Base-by-base conservation (phyloP, 2,113 vertebrate species). In the Epinephelus fuscoguttatus region DNA sequence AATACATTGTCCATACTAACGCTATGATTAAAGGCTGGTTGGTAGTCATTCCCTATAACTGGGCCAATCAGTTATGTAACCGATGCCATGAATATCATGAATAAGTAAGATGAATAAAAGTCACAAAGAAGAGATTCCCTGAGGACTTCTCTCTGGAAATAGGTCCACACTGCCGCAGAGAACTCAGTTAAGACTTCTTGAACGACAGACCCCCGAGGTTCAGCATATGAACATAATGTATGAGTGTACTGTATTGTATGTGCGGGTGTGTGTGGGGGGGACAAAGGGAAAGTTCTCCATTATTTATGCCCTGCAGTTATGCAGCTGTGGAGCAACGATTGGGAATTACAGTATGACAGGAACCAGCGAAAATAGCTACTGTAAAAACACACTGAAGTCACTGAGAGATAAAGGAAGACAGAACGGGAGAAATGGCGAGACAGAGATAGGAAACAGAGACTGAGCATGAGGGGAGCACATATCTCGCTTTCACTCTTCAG, bases 251-350 rank as follows among this genome's bases (percentile, higher is more conserved):
- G 37, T 72, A 57, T 81, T 74, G 30, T 74, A 75, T 53, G 53
- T 89, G 23, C 42, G 17, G 68, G 66, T 67, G 50, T 45, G 52
- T 50, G 27, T 72, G 70, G 68, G 66, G 47, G 53, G 40, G 11
- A 47, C 70, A 57, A 78, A 70, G 59, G 33, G 47, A 75, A 76
- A 74, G 10, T 74, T 75, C 70, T 92, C 47, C 77, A 94, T 94
- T 91, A 94, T 94, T 93, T 79, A 92, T 88, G 53, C 67, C 71
- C 76, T 74, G 74, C 77, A 84, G 78, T 80, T 75, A 74, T 77
- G 81, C 84, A 88, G 87, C 91, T 89, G 89, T 72, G 40, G 47
- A 69, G 70, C 66, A 72, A 19, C 27, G 19, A 86, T 50, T 70
- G 80, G 78, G 88, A 89, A 79, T 89, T 80, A 84, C 72, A 80